phyloP scores from a whole-genome alignment of 2,113 vertebrate genomes.

The Myotis davidii region DNA sequence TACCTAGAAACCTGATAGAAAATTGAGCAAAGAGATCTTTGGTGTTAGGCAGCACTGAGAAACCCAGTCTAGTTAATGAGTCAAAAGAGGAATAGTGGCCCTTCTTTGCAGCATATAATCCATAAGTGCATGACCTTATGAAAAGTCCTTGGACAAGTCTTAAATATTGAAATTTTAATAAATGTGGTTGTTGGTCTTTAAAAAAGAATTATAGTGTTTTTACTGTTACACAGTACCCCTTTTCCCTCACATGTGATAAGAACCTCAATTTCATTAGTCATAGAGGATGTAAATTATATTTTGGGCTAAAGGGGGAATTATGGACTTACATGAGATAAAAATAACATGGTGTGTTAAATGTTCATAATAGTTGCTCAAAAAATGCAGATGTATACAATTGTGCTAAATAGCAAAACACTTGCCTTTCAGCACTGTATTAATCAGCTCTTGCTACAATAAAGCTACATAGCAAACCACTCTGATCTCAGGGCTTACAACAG shows the following conservation, averaged over 20 bases:
- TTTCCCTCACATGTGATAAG: not conserved
- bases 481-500: not conserved
- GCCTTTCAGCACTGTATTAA: not conserved
- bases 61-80: not conserved
- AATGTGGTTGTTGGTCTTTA: not conserved
- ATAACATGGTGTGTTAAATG: not conserved
- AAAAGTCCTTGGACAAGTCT: not conserved
- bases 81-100: not conserved
- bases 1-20: conserved; percentile 8
- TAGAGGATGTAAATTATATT: not conserved
- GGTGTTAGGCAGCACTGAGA: not conserved
- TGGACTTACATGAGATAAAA: not conserved
- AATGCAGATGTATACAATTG: not conserved
- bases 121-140: not conserved
- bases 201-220: not conserved
- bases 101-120: not conserved
- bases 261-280: not conserved
- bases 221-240: not conserved
- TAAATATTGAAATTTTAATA: conserved; percentile 23
- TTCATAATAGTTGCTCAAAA: not conserved
- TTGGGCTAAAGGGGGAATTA: not conserved
- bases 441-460: not conserved
- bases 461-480: not conserved
- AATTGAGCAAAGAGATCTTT: conserved; percentile 6
- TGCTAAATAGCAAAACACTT: not conserved